phyloP scores from a whole-genome alignment of 2,113 vertebrate species.

The Cavia porcellus region DNA sequence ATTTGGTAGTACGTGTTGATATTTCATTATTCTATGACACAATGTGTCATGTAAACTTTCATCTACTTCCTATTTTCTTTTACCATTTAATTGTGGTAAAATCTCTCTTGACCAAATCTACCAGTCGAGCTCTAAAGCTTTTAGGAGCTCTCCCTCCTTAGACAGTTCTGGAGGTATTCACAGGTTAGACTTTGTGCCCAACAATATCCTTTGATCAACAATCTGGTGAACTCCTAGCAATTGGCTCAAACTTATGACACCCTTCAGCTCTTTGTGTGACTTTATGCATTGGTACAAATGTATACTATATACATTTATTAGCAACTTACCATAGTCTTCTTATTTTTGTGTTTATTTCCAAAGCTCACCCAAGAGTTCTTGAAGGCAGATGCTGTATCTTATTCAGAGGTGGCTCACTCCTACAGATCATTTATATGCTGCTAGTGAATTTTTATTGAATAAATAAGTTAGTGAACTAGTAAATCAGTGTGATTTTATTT shows the following conservation, averaged over 20 bases:
- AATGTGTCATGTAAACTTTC: neutral
- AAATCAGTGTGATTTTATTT: slow-evolving; percentile 54
- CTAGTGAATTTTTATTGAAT: slow-evolving; percentile 49
- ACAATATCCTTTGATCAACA: neutral
- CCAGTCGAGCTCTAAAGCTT: neutral
- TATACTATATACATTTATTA: neutral
- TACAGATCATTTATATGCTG: neutral
- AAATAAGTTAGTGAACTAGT: slow-evolving; percentile 32
- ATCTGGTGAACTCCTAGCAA: neutral
- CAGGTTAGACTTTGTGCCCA: neutral
- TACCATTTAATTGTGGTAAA: neutral
- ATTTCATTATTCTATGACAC: neutral
- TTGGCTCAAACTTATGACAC: neutral
- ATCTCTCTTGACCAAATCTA: neutral
- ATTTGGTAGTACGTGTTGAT: neutral
- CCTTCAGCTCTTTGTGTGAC: neutral
- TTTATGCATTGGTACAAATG: neutral
- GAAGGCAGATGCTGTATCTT: neutral
- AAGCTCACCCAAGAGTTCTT: neutral
- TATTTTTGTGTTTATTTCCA: slow-evolving; percentile 37
- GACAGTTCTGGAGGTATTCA: neutral
- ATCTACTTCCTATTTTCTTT: slow-evolving; percentile 1
- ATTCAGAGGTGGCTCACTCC: neutral
- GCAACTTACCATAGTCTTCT: neutral
- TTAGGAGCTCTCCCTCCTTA: neutral